Evolutionary conservation across 1,140 invertebrate genomes (phyloP).

Genomic region (Sarcophaga peregrina): DNA sequence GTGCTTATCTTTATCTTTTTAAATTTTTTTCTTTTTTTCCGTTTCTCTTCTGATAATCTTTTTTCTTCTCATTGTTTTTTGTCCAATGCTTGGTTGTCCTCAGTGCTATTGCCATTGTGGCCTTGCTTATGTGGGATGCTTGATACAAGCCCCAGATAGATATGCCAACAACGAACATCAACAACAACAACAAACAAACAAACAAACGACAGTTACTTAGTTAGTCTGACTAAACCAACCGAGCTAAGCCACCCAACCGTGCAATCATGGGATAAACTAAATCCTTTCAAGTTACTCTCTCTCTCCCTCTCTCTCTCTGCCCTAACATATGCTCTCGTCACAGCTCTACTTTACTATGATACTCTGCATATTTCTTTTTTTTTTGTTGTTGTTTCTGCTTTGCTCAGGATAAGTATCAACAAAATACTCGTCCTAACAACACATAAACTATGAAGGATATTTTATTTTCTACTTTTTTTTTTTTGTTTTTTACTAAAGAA

Average conservation of each 20-base stretch:
- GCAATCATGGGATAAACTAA: slow-evolving; percentile 43
- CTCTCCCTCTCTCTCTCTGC: not conserved
- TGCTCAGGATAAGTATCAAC: slow-evolving; percentile 38
- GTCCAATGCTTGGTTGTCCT: slow-evolving; percentile 31
- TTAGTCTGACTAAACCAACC: slow-evolving; percentile 39
- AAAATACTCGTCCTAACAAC: not conserved
- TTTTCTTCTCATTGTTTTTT: not conserved
- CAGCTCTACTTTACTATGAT: too few relatives aligned
- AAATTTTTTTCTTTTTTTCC: not conserved
- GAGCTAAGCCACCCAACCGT: slow-evolving; percentile 37
- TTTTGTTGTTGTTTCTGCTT: slow-evolving; percentile 17
- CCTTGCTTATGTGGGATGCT: slow-evolving; percentile 43
- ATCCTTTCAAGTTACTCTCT: slow-evolving; percentile 36
- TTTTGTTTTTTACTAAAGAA: too few relatives aligned
- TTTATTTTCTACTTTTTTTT: not conserved
- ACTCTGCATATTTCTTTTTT: not conserved
- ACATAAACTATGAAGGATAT: slow-evolving; percentile 30
- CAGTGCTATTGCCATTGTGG: slow-evolving; percentile 43
- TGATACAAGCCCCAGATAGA: slow-evolving; percentile 38
- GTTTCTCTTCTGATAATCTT: not conserved
- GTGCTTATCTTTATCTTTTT: not conserved
- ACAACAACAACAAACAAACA: slow-evolving; percentile 9
- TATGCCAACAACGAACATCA: not conserved
- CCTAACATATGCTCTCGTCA: too few relatives aligned
- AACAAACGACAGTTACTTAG: slow-evolving; percentile 36